Base-by-base conservation (phyloP, 2,888 invertebrate species). In the Campaea margaritaria region DNA sequence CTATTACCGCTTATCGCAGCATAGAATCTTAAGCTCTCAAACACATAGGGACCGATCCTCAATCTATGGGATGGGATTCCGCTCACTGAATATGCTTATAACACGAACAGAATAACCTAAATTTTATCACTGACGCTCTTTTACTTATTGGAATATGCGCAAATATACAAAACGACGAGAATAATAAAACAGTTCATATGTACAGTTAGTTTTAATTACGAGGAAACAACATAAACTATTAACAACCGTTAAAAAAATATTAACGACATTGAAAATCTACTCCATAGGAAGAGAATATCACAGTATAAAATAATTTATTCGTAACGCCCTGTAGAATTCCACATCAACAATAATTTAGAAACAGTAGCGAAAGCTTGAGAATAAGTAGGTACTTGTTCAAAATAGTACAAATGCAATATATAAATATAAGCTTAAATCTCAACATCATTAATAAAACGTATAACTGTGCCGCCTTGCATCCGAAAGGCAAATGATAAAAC, bases 211-310 rank as follows among this genome's bases (percentile, higher is more conserved):
- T 74, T 74, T 74, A 65, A 61, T 73, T 65, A 62, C 68, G 72
- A 78, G 15, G 42, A 55, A 58, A 80, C 75, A 80, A 81, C 70
- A 69, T 75, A 74, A 77, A 78, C 69, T 69, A 73, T 70, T 76
- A 85, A 82, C 79, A 81, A 82, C 79, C 7, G 15, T 54, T 55
- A 60, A 59, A 49, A 50, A 31, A 34, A 15, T 78, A 78, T 79
- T 74, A 76, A 70, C 67, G 68, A 74, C 73, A 76, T 78, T 75
- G 79, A 76, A 66, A 76, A 79, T 74, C 65, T 72, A 81, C 73
- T 75, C 72, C 74, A 65, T 73, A 85, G 84, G 85, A 89, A 87
- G 85, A 87, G 72, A 78, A 79, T 89, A 89, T 89, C 89, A 89
- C 89, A 90, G 90, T 84, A 76, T 56, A 85, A 85, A 71, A 60